Evolutionary conservation across 2,888 invertebrate genomes (phyloP).

Genomic region (Melinaea menophilus): DNA sequence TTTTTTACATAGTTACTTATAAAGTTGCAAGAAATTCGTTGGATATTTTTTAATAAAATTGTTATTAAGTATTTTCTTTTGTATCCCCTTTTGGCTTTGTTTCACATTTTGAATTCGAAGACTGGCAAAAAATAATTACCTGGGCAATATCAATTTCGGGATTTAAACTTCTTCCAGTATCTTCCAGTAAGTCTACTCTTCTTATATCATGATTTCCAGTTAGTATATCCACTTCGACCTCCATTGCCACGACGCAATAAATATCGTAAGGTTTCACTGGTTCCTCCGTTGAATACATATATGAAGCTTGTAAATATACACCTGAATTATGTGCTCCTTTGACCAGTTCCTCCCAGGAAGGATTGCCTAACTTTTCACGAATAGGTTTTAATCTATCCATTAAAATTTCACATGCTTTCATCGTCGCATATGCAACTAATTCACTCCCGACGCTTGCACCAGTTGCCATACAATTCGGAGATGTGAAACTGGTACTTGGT

Average conservation of each 20-base stretch:
- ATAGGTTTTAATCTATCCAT: slow-evolving; percentile 79
- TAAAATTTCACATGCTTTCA: slow-evolving; percentile 81
- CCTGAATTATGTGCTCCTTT: slow-evolving; percentile 69
- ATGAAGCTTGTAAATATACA: slow-evolving; percentile 79
- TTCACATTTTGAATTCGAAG: no score
- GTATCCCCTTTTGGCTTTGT: no score
- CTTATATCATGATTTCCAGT: slow-evolving; percentile 84
- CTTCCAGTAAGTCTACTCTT: slow-evolving; percentile 85
- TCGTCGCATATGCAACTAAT: slow-evolving; percentile 75
- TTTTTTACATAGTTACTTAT: no score
- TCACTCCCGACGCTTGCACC: slow-evolving; percentile 85
- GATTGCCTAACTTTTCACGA: slow-evolving; percentile 68
- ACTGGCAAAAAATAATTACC: slow-evolving; percentile 45
- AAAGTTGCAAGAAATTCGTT: no score
- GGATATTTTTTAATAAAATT: no score
- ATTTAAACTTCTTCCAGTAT: slow-evolving; percentile 84
- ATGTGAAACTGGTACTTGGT: slow-evolving; percentile 77
- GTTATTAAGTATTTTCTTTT: no score
- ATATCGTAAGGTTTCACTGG: slow-evolving; percentile 78
- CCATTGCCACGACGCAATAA: slow-evolving; percentile 80
- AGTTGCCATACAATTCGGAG: slow-evolving; percentile 80
- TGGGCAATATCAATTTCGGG: slow-evolving; percentile 86
- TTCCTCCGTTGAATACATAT: slow-evolving; percentile 74
- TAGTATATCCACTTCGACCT: slow-evolving; percentile 87
- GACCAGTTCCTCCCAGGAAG: slow-evolving; percentile 79